Evolutionary conservation across 2,888 invertebrate species (phyloP).

Genomic region (Caenorhabditis zanzibari): DNA sequence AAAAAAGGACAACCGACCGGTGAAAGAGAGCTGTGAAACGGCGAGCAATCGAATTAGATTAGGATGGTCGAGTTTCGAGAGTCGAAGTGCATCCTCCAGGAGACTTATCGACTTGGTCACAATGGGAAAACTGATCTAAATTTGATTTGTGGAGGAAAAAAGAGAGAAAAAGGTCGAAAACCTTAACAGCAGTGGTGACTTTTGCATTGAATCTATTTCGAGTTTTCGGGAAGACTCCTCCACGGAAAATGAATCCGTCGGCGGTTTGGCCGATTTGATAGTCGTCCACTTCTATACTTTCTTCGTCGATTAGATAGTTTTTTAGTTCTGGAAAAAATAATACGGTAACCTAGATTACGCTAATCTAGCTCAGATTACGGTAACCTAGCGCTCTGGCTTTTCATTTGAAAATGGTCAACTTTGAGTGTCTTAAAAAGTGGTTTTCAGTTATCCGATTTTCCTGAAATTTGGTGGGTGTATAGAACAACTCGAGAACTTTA

Average conservation of each 20-base stretch:
- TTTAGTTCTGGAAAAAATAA: slow-evolving; percentile 73
- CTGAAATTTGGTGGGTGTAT: too few relatives aligned
- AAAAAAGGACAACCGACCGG: slow-evolving; percentile 52
- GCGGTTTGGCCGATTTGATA: slow-evolving; percentile 81
- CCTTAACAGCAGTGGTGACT: slow-evolving; percentile 81
- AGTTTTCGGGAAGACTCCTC: slow-evolving; percentile 80
- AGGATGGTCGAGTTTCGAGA: slow-evolving; percentile 78
- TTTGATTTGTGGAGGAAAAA: background rate
- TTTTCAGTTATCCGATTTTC: too few relatives aligned
- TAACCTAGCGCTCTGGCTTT: too few relatives aligned
- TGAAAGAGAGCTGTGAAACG: slow-evolving; percentile 78
- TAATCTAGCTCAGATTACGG: too few relatives aligned
- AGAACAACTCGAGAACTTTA: too few relatives aligned
- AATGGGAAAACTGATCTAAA: slow-evolving; percentile 81
- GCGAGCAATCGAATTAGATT: slow-evolving; percentile 81
- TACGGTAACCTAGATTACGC: too few relatives aligned
- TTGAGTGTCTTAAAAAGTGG: too few relatives aligned
- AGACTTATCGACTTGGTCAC: slow-evolving; percentile 80
- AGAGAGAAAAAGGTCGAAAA: slow-evolving; percentile 2
- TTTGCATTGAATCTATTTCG: slow-evolving; percentile 80
- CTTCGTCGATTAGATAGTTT: slow-evolving; percentile 80
- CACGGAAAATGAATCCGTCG: slow-evolving; percentile 81
- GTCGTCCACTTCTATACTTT: slow-evolving; percentile 81
- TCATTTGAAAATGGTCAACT: too few relatives aligned
- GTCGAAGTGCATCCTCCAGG: slow-evolving; percentile 80